Conservation (phyloP, 2,888 invertebrate genomes). For the Incurvaria masculella region DNA sequence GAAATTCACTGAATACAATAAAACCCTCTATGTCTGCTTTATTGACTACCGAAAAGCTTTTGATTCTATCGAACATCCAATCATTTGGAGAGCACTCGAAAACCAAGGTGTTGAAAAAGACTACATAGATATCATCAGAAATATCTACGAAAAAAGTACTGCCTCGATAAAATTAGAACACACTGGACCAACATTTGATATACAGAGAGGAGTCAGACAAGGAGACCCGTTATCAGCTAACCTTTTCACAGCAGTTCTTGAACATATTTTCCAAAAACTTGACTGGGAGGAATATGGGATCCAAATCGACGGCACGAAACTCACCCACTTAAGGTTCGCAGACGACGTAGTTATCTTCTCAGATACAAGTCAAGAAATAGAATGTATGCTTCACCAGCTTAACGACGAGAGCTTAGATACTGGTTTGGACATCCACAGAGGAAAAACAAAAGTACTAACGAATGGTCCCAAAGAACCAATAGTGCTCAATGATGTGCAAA, state of each 20-base stretch:
- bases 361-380: constrained; percentile 2
- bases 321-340: constrained; percentile 7
- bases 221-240: neutral
- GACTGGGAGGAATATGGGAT: constrained; percentile 4
- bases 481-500: neutral
- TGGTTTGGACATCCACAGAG: constrained; percentile 6
- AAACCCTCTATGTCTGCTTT: too few species aligned
- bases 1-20: too few species aligned
- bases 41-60: too few species aligned
- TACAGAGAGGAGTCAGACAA: neutral
- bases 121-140: too few species aligned
- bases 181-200: neutral
- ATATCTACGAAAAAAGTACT: too few species aligned
- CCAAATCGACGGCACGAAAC: neutral
- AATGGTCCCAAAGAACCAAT: constrained; percentile 2
- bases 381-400: constrained; percentile 3
- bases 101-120: too few species aligned
- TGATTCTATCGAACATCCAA: too few species aligned
- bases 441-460: constrained; percentile 5
- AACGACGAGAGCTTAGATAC: constrained; percentile 1
- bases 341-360: constrained; percentile 6
- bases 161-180: too few species aligned
- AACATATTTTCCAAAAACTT: constrained; percentile 1
- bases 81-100: too few species aligned
- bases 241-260: constrained; percentile 2